phyloP scores from a whole-genome alignment of 2,797 vertebrate genomes.

The Catamblyrhynchus diadema region DNA sequence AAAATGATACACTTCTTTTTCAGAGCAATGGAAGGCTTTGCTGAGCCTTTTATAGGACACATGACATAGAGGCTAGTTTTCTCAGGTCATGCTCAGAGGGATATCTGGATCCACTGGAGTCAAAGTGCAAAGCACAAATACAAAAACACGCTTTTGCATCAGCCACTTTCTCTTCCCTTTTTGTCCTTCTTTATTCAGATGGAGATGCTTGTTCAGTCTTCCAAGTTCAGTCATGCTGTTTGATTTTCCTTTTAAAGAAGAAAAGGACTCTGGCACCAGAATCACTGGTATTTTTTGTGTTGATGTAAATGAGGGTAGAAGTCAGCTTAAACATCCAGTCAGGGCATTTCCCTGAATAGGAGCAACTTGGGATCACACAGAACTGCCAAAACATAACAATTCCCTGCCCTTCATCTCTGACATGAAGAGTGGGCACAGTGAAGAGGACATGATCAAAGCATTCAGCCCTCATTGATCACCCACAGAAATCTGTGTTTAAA shows the following conservation, averaged over 20 bases:
- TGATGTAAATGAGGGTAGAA: constrained; percentile 18
- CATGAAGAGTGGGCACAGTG: not conserved
- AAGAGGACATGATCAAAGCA: not conserved
- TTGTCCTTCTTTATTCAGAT: not conserved
- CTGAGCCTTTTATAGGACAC: not conserved
- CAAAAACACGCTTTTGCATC: constrained; percentile 3
- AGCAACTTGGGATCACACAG: not conserved
- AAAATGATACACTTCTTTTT: not conserved
- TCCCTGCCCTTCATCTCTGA: not conserved
- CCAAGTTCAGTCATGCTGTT: not conserved
- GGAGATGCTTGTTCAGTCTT: not conserved
- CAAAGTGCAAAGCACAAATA: not conserved
- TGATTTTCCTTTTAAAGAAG: not conserved
- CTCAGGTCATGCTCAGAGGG: not conserved
- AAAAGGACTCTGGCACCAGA: not conserved
- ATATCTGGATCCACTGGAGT: not conserved
- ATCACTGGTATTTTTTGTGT: not conserved
- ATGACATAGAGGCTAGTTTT: not conserved
- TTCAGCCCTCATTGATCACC: not conserved
- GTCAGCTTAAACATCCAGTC: not conserved
- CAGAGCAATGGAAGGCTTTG: not conserved
- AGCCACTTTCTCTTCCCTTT: not conserved
- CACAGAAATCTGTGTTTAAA: not conserved
- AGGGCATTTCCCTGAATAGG: not conserved
- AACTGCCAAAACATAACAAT: not conserved